Base-by-base conservation (phyloP, 2,888 invertebrate genomes). In the Cecidostiba fungosa region DNA sequence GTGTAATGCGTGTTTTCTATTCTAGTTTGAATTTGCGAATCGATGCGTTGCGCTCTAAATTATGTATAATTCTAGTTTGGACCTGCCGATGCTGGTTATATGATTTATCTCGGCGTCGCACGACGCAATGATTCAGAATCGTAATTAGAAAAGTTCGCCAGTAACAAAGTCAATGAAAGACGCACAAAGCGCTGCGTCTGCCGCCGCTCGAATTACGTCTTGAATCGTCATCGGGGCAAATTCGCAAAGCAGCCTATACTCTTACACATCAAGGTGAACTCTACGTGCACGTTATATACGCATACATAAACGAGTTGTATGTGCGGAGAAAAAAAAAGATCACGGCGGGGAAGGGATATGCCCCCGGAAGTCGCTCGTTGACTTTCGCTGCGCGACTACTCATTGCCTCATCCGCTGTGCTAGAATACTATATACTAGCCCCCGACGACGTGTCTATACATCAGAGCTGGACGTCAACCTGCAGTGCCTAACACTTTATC, bases 301-400 rank as follows among this genome's bases (percentile, higher is more conserved):
- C 62, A 62, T 62, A 16, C 5, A 50, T 10, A 26, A 62, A 62
- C 62, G 62, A 26, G 62, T 62, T 62, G n/a, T n/a, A 10, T 1
- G 14, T 6, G 14, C 8, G 6, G 23, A 26, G 6, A n/a, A 16
- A 47, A 62, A 12, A n/a, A 76, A 23, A 74, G 59, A 77, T 66
- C 10, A n/a, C n/a, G 39, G 70, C 10, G 43, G 10, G 29, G 39
- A 50, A 23, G 77, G 69, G 79, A 77, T 19, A 77, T 19, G 89
- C 91, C 62, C 91, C 92, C 92, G 93, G 93, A 93, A 93, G 91
- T 91, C 88, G 89, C 92, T 93, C 91, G 92, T 93, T 93, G 92
- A 92, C 92, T 91, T 91, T 91, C 89, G 54, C 74, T 50, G 69
- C 77, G 89, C 90, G 90, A 90, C 91, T 90, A 90, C 91, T 92